phyloP scores from a whole-genome alignment of 2,797 vertebrate genomes.

The Brachymystax lenok region DNA sequence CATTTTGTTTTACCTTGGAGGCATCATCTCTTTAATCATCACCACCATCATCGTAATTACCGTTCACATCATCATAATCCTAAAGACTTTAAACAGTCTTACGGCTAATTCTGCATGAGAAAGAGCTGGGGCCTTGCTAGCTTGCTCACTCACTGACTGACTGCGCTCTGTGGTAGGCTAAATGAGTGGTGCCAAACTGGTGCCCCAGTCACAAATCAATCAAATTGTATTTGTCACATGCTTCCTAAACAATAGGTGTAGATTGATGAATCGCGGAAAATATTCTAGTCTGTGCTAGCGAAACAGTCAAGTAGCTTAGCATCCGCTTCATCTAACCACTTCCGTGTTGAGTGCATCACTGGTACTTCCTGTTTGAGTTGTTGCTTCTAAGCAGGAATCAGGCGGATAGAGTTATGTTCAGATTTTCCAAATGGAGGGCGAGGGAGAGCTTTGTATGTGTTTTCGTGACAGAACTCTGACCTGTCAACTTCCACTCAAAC shows the following conservation, averaged over 20 bases:
- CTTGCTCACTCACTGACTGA: conserved; percentile 28
- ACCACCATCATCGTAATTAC: conserved; percentile 68
- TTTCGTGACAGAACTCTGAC: conserved; percentile 33
- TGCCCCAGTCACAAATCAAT: conserved; percentile 39
- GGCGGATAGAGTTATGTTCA: conserved; percentile 1
- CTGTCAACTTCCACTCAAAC: conserved; percentile 39
- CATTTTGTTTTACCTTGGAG: conserved; percentile 67
- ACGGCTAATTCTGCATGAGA: conserved; percentile 65
- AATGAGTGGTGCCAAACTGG: conserved; percentile 15
- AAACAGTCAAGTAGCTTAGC: conserved; percentile 5
- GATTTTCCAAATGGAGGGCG: conserved; percentile 22
- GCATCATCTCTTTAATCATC: conserved; percentile 67
- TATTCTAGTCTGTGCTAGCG: too few species aligned
- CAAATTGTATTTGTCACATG: too few species aligned
- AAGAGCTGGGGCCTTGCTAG: conserved; percentile 43
- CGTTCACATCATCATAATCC: conserved; percentile 69
- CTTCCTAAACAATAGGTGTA: too few species aligned
- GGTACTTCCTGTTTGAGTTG: too few species aligned
- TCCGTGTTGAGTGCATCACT: too few species aligned
- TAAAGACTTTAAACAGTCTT: conserved; percentile 62
- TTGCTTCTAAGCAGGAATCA: too few species aligned
- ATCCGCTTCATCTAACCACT: too few species aligned
- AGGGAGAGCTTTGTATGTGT: too few species aligned
- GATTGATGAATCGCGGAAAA: too few species aligned
- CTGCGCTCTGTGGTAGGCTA: conserved; percentile 52